These are phyloP conservation scores for Zaprionus taronus DNA, from an alignment of 1,140 invertebrate genomes.

Conservation along the genomic window DNA sequence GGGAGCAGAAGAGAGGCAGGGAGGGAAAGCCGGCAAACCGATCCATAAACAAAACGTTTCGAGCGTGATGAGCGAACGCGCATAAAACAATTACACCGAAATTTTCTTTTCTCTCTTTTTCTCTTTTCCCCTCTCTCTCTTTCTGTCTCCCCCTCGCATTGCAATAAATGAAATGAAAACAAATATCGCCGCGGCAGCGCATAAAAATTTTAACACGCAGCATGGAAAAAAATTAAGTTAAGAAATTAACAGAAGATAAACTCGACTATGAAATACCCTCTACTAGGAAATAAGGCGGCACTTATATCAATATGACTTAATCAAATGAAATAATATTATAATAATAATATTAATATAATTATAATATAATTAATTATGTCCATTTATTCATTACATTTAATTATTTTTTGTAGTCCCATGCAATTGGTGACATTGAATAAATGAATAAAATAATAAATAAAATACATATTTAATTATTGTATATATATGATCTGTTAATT, in stretches of 20 bases:
- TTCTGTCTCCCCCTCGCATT: neutral
- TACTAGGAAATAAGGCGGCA: too few species aligned
- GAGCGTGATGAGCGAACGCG: conserved; percentile 43
- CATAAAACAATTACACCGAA: conserved; percentile 74
- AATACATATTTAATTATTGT: too few species aligned
- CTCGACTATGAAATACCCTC: neutral
- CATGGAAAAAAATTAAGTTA: conserved; percentile 27
- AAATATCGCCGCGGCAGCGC: conserved; percentile 56
- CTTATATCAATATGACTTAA: too few species aligned
- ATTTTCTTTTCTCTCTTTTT: conserved; percentile 19
- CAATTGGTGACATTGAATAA: too few species aligned
- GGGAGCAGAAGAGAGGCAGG: neutral
- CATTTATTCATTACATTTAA: too few species aligned
- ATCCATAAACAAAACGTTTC: conserved; percentile 54
- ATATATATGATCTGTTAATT: too few species aligned
- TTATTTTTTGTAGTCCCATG: too few species aligned
- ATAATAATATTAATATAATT: too few species aligned
- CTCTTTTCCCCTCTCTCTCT: neutral
- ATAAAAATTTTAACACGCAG: conserved; percentile 66
- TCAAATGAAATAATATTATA: too few species aligned
- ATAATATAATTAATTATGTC: too few species aligned
- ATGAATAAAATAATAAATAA: too few species aligned
- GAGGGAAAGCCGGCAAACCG: conserved; percentile 31
- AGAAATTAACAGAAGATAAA: conserved; percentile 5
- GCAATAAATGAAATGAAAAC: conserved; percentile 75